These are phyloP conservation scores for Benthosema pterotum DNA, from an alignment of 2,797 vertebrate genomes.

Conservation along the genomic window DNA sequence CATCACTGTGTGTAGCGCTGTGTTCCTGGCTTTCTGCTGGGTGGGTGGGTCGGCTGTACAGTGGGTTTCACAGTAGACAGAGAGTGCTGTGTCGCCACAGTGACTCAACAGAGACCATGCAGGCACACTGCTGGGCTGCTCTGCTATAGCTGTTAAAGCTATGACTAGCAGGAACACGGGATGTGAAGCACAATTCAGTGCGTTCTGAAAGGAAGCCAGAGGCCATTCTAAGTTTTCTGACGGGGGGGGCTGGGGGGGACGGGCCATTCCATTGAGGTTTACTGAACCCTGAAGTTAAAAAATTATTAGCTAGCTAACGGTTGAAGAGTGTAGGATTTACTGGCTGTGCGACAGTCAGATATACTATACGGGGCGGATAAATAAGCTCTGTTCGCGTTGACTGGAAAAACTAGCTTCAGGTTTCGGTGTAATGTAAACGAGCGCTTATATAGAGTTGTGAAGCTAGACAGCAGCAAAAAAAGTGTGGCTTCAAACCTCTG, in stretches of 20 bases:
- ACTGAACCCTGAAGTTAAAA: slow-evolving; percentile 20
- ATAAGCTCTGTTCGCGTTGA: background rate
- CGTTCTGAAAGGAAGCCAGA: slow-evolving; percentile 50
- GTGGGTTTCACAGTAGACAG: slow-evolving; percentile 53
- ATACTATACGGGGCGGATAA: background rate
- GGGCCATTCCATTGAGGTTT: slow-evolving; percentile 14
- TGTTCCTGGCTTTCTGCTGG: slow-evolving; percentile 38
- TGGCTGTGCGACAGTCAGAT: background rate
- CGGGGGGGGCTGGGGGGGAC: slow-evolving; percentile 36
- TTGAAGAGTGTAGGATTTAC: slow-evolving; percentile 10
- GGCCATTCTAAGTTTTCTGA: slow-evolving; percentile 52
- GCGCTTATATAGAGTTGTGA: no score
- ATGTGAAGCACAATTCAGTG: slow-evolving; percentile 44
- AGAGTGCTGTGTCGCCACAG: slow-evolving; percentile 53
- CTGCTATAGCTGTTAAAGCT: slow-evolving; percentile 35
- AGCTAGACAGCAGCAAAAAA: no score
- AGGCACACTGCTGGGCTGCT: slow-evolving; percentile 45
- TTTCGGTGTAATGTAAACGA: no score
- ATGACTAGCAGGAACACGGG: slow-evolving; percentile 57
- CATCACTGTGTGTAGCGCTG: slow-evolving; percentile 29
- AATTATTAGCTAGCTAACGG: slow-evolving; percentile 10
- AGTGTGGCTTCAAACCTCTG: background rate
- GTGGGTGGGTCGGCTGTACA: slow-evolving; percentile 14
- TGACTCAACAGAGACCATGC: slow-evolving; percentile 57
- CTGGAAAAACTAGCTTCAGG: background rate